Evolutionary conservation across 2,113 vertebrate species (phyloP).

Genomic region (Sceloporus tristichus): DNA sequence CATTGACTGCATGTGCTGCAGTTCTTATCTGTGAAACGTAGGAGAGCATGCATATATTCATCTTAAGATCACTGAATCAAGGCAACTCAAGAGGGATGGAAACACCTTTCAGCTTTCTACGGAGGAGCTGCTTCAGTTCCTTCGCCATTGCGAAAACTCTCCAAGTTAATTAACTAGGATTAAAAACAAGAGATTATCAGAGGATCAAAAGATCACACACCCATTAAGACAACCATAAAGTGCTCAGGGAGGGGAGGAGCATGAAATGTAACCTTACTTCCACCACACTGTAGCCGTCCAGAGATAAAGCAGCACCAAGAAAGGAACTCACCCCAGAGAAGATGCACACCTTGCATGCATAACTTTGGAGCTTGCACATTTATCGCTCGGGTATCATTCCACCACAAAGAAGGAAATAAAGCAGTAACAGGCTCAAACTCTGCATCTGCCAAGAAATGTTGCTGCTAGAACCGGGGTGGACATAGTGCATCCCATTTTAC

Average conservation of each 20-base stretch:
- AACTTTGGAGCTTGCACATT: background rate
- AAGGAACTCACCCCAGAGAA: background rate
- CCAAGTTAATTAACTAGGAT: conserved; percentile 32
- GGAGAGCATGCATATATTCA: no score
- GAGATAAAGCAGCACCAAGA: background rate
- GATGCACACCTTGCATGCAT: background rate
- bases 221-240: background rate
- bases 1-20: no score
- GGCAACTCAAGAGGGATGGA: background rate
- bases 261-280: background rate
- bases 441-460: no score
- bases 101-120: background rate
- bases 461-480: no score
- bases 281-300: background rate
- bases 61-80: background rate
- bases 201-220: conserved; percentile 25
- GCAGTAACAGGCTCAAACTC: no score
- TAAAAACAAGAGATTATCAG: conserved; percentile 28
- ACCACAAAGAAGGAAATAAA: background rate
- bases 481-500: no score
- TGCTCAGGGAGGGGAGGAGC: background rate
- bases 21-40: no score
- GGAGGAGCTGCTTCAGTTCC: background rate
- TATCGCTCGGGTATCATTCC: no score
- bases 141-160: conserved; percentile 10